Percentiles rank a stretch among this genome's conserved stretches.
These are phyloP conservation scores for Octodonta nipae DNA, from an alignment of 2,888 invertebrate species.

Conservation along the genomic window DNA sequence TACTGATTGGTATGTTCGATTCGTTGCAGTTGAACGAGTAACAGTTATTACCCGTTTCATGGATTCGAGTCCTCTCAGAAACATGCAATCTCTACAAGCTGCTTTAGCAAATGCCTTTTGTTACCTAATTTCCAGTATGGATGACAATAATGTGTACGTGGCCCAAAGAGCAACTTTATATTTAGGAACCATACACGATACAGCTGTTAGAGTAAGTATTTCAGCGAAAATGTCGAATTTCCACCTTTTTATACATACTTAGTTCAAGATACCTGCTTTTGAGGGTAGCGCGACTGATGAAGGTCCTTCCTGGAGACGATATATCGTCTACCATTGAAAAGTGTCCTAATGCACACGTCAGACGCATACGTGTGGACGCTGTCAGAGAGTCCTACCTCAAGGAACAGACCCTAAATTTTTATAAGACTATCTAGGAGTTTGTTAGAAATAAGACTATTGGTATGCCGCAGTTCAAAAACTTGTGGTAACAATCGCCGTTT, in stretches of 20 bases:
- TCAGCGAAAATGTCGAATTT: not conserved
- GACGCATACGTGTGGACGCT: too few relatives aligned
- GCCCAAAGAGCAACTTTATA: constrained; percentile 86
- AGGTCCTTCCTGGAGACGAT: too few relatives aligned
- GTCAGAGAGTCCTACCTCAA: too few relatives aligned
- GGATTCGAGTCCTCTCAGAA: constrained; percentile 76
- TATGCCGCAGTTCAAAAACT: too few relatives aligned
- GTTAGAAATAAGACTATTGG: too few relatives aligned
- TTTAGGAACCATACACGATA: constrained; percentile 84
- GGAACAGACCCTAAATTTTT: too few relatives aligned
- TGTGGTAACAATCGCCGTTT: too few relatives aligned
- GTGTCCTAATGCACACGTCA: too few relatives aligned
- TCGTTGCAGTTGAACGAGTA: constrained; percentile 89
- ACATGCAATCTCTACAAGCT: constrained; percentile 74
- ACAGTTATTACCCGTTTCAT: constrained; percentile 85
- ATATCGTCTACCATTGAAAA: too few relatives aligned
- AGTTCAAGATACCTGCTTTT: constrained; percentile 2
- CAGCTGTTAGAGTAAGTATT: constrained; percentile 60
- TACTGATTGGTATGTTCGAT: constrained; percentile 76
- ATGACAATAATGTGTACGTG: constrained; percentile 88
- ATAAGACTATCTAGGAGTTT: too few relatives aligned
- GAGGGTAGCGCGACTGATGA: too few relatives aligned
- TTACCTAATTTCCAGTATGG: constrained; percentile 88
- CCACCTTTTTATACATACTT: not conserved
- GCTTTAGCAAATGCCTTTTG: constrained; percentile 93